These are phyloP conservation scores for Camponotus vicinus DNA, from an alignment of 1,140 invertebrate genomes.

Conservation along the genomic window DNA sequence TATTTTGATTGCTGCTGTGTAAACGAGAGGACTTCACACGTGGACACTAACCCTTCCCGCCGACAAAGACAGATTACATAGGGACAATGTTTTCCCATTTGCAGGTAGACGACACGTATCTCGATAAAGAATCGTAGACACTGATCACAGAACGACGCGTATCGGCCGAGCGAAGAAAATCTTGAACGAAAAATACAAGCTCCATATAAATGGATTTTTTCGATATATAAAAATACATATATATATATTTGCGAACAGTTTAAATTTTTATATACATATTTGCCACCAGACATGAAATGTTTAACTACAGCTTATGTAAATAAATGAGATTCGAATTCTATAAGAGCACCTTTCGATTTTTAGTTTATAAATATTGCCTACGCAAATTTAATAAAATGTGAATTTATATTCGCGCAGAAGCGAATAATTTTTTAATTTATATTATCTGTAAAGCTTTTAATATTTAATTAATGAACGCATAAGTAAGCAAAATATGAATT, in stretches of 20 bases:
- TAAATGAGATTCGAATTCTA: constrained; percentile 46
- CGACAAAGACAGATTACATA: constrained; percentile 24
- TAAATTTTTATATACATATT: constrained; percentile 58
- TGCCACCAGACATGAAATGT: constrained; percentile 42
- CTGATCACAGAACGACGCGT: not conserved
- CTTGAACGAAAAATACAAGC: constrained; percentile 35
- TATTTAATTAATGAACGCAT: constrained; percentile 61
- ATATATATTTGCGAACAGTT: constrained; percentile 40
- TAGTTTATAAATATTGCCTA: constrained; percentile 34
- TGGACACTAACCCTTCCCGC: constrained; percentile 50
- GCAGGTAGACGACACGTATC: constrained; percentile 48
- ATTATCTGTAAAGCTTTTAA: constrained; percentile 61
- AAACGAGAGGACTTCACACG: constrained; percentile 61
- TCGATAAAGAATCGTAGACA: constrained; percentile 3
- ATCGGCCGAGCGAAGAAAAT: not conserved
- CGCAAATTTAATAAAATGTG: constrained; percentile 59
- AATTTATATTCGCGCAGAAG: constrained; percentile 57
- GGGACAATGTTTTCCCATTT: constrained; percentile 58
- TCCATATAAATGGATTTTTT: not conserved
- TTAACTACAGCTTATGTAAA: constrained; percentile 41
- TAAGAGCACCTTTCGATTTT: constrained; percentile 35
- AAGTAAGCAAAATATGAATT: constrained; percentile 54
- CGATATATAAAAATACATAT: not conserved
- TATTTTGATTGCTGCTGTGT: constrained; percentile 63
- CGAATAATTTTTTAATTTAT: constrained; percentile 60